A percentile compares a stretch with the other conserved stretches of the same genome.
phyloP scores from a whole-genome alignment of 2,113 vertebrate genomes.

The Dipodomys ordii region DNA sequence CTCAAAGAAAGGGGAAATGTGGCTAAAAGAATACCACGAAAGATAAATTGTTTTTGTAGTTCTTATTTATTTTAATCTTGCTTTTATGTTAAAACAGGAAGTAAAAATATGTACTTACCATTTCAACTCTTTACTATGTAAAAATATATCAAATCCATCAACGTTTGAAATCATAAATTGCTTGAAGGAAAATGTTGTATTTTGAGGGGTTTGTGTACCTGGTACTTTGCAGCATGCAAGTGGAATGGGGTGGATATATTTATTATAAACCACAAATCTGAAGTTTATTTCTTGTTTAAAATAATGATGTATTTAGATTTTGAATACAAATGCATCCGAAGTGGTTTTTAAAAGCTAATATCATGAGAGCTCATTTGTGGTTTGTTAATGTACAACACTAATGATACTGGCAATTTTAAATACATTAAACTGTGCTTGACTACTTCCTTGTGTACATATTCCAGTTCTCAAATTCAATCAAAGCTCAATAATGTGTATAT shows the following conservation, averaged over 20 bases:
- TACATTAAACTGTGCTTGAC: constrained; percentile 59
- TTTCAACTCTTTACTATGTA: not conserved
- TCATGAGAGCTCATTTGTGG: constrained; percentile 30
- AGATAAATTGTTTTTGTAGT: not conserved
- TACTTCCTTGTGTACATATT: constrained; percentile 55
- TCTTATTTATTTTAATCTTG: not conserved
- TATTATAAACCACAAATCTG: not conserved
- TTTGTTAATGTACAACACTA: constrained; percentile 52
- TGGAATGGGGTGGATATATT: not conserved
- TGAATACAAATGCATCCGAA: constrained; percentile 58
- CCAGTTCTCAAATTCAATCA: constrained; percentile 56
- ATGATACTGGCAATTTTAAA: constrained; percentile 59
- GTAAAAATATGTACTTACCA: not conserved
- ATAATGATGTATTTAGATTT: constrained; percentile 52
- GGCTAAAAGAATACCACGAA: not conserved
- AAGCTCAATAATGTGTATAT: constrained; percentile 59
- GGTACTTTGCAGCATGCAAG: not conserved
- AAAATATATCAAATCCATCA: not conserved
- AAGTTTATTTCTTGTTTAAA: constrained; percentile 15
- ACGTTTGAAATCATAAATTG: not conserved
- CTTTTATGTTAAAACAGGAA: constrained; percentile 12
- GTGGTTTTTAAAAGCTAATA: constrained; percentile 63
- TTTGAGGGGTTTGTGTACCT: not conserved
- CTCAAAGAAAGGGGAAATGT: not conserved
- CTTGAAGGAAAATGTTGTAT: not conserved